Base-by-base conservation (phyloP, 2,113 vertebrate genomes). In the Fukomys damarensis region DNA sequence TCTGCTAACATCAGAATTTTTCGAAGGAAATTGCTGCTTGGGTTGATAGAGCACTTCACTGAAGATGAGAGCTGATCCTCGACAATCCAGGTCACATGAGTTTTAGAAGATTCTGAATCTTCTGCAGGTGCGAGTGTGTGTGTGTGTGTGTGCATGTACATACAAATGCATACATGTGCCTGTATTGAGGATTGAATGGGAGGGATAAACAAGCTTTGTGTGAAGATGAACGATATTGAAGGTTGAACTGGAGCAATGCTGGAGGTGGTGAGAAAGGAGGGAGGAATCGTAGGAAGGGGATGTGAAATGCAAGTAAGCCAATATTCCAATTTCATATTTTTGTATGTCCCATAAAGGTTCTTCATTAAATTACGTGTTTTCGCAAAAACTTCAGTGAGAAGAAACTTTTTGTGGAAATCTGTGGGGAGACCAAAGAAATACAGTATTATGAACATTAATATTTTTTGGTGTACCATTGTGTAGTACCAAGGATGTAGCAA, bases 191-290 rank as follows among this genome's bases (percentile, higher is more conserved):
- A 19, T 0, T 59, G 65, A 4, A 0, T 61, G 49, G 41, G 26
- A 56, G 2, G 13, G 0, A 16, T 43, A 24, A 16, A 38, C 16
- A 96, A 79, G 2, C 8, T 76, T 26, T 79, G 3, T 24, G 20
- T 20, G 52, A 0, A 26, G 14, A 77, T 46, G 30, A 86, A 46
- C 81, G 20, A 77, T 80, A 91, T 32, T 24, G 32, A 17, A 87
- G 2, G 1, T 24, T 65, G 1, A 9, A 13, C 14, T 30, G 6
- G 4, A 5, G 4, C 1, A n/a, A 59, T 68, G 0, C 68, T 84
- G 22, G 16, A 65, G 28, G 85, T 2, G n/a, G 35, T 28, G 7
- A n/a, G 30, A 66, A 86, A 46, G 0, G n/a, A 38, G 43, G 30
- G 38, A 49, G 12, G 41, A n/a, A 17, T n/a, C 17, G 16, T 19